Percentiles rank a stretch among this genome's conserved stretches.
phyloP scores from a whole-genome alignment of 2,888 invertebrate species.

The Drosophila ustulata region DNA sequence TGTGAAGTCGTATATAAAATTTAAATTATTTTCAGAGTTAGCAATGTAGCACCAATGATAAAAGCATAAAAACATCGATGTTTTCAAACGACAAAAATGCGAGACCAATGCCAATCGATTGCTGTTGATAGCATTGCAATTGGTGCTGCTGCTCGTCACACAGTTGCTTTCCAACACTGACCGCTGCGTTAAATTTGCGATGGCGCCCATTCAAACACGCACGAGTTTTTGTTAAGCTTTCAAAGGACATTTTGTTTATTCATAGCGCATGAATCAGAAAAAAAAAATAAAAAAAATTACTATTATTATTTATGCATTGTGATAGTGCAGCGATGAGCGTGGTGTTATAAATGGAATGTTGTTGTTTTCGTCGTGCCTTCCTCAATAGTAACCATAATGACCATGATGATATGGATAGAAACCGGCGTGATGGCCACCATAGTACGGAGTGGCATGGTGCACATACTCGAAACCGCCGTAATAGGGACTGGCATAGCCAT shows the following conservation, averaged over 20 bases:
- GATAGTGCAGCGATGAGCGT: conserved; percentile 27
- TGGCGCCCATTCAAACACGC: conserved; percentile 14
- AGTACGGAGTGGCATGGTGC: conserved; percentile 62
- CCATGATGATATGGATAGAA: conserved; percentile 73
- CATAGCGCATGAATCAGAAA: conserved; percentile 29
- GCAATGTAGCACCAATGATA: no score
- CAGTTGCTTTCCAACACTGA: conserved; percentile 12
- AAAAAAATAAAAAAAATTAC: conserved; percentile 16
- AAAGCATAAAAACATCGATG: not conserved
- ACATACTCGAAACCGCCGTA: conserved; percentile 70
- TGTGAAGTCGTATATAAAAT: not conserved
- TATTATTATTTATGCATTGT: conserved; percentile 22
- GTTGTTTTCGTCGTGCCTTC: not conserved
- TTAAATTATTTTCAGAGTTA: not conserved
- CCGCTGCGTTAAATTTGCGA: conserved; percentile 25
- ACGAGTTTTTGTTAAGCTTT: conserved; percentile 36
- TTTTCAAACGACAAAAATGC: not conserved
- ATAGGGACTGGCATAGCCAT: conserved; percentile 59
- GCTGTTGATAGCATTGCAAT: not conserved
- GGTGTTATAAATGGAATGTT: conserved; percentile 36
- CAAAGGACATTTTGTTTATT: conserved; percentile 52
- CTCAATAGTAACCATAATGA: conserved; percentile 67
- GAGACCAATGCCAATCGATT: conserved; percentile 16
- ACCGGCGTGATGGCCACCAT: conserved; percentile 68
- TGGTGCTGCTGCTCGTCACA: not conserved